Conservation (phyloP, 2,113 vertebrate species). For the Corythornis cristatus region DNA sequence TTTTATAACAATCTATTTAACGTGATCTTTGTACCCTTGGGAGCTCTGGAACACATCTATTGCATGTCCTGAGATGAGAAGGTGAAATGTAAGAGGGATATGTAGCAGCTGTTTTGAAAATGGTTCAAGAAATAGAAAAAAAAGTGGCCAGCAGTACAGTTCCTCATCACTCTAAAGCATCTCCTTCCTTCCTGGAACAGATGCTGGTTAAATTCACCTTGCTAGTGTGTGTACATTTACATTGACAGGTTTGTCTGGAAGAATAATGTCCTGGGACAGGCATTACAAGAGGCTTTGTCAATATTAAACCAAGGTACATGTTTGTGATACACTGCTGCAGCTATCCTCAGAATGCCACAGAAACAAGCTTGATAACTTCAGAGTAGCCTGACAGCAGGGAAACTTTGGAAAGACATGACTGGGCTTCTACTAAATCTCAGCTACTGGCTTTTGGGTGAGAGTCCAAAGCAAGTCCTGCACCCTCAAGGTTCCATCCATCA, state of each 20-base stretch:
- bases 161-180: background rate
- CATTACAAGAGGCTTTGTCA: background rate
- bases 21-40: background rate
- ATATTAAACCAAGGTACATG: background rate
- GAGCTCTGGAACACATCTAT: constrained; percentile 28
- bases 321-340: background rate
- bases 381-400: background rate
- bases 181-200: background rate
- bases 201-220: background rate
- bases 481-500: background rate
- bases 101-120: constrained; percentile 54
- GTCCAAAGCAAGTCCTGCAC: background rate
- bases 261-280: background rate
- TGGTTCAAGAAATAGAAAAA: constrained; percentile 40
- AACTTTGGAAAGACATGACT: background rate
- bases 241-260: background rate
- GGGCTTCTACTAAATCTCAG: background rate
- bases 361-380: background rate
- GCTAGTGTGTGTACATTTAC: background rate
- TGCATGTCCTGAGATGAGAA: constrained; percentile 17
- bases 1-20: background rate
- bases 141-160: background rate
- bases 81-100: constrained; percentile 40
- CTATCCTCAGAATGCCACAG: background rate
- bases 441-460: background rate